Evolutionary conservation across 2,888 invertebrate species (phyloP).

Genomic region (Xestia rhomboidea): DNA sequence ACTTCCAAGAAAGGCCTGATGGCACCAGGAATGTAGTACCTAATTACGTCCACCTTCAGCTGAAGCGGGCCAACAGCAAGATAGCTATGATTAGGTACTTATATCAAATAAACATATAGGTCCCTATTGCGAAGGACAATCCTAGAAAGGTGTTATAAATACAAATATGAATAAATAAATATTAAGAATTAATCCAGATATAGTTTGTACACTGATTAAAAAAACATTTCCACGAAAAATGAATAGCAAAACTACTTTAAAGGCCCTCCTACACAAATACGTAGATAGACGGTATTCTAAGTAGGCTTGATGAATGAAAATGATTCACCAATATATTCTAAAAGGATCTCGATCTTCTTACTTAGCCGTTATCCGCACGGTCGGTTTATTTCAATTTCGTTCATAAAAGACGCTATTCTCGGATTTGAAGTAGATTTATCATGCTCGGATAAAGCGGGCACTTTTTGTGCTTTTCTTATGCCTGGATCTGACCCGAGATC

Average conservation of each 20-base stretch:
- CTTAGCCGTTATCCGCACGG: slow-evolving; percentile 91
- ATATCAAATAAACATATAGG: not conserved
- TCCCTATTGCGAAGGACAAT: not conserved
- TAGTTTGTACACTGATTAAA: slow-evolving; percentile 4
- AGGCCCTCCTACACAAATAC: slow-evolving; percentile 40
- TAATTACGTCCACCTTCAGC: not conserved
- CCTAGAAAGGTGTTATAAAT: not conserved
- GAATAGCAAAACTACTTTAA: slow-evolving; percentile 53
- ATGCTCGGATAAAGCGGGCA: slow-evolving; percentile 91
- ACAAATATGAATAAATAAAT: not conserved
- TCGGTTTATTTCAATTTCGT: slow-evolving; percentile 91
- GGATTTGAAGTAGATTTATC: slow-evolving; percentile 91
- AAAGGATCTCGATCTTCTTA: slow-evolving; percentile 90
- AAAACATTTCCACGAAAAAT: slow-evolving; percentile 37
- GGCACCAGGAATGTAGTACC: not conserved
- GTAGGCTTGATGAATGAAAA: slow-evolving; percentile 87
- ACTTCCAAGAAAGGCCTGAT: too few species aligned
- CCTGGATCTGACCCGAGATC: slow-evolving; percentile 91
- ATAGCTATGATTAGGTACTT: not conserved
- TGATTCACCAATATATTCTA: slow-evolving; percentile 89
- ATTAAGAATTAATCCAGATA: not conserved
- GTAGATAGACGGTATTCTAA: slow-evolving; percentile 62
- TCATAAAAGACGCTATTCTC: slow-evolving; percentile 91
- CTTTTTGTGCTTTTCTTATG: slow-evolving; percentile 91
- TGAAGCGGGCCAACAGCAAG: not conserved